Evolutionary conservation across 2,797 vertebrate species (phyloP), one percentile per base, ranked within the genome.

Genomic region (Miichthys miiuy): DNA sequence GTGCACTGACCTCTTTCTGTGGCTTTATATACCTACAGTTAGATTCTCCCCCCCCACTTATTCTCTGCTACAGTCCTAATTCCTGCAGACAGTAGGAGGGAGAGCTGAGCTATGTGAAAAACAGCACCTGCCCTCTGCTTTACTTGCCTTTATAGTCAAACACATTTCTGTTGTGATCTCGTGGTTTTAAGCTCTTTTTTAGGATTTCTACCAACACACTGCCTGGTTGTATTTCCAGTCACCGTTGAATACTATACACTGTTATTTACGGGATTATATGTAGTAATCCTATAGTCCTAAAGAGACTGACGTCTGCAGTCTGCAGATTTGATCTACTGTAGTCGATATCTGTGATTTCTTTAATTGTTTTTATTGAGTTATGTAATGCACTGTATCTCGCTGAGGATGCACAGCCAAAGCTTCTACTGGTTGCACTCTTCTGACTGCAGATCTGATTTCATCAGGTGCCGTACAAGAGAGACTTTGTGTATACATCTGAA

Each of bases 1-100:
- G 85, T 88, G 82, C 90, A 85, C 88, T 93, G 92, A 94, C 92
- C 92, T 91, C 89, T 87, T 93, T 91, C 87, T 80, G 73, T 76
- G 64, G 82, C 83, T 86, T 81, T 77, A 87, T 88, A 78, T 84
- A 91, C 85, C 79, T 81, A 75, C 82, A 82, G 79, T 75, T 80
- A 63, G 68, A 84, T 44, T 87, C 68, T 57, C 68, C 63, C 58
- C 63, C 58, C 72, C 66, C 68, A 75, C 69, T 38, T 38, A 47
- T 71, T 65, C 55, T 57, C 79, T 73, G 62, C 78, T 55, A 47
- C 46, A 52, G 70, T 38, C 68, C 44, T 85, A 67, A 87, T 84
- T 80, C 51, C 56, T 54, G 34, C 72, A 55, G 79, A 87, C 75
- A 87, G 74, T 10, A 44, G 34, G 65, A 77, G 63, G 68, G 17